Evolutionary conservation across 2,797 vertebrate genomes (phyloP).

Genomic region (Xerus rutilus): DNA sequence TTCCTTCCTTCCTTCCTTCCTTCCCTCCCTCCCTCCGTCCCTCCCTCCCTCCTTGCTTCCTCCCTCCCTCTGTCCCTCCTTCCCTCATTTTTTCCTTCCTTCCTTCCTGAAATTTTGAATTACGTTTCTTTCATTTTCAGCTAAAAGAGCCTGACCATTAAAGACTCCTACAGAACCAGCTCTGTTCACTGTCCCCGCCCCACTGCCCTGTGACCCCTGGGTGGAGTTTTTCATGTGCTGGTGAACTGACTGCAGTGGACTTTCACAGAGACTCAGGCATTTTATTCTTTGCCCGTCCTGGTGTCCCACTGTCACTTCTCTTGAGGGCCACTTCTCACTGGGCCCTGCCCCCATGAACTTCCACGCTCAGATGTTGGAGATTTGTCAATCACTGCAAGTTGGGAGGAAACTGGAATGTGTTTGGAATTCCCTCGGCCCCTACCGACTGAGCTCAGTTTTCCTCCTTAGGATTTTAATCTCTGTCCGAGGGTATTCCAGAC

Average conservation of each 20-base stretch:
- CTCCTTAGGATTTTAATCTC: background rate
- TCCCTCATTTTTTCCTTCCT: background rate
- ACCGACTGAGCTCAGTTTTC: background rate
- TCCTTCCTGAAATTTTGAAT: background rate
- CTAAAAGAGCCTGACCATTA: background rate
- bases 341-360: background rate
- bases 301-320: background rate
- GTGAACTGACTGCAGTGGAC: background rate
- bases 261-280: background rate
- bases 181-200: rapidly evolving
- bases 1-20: background rate
- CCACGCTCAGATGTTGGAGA: background rate
- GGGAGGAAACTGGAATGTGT: background rate
- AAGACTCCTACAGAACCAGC: too few relatives aligned
- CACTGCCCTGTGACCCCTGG: background rate
- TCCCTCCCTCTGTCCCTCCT: background rate
- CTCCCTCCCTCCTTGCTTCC: background rate
- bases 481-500: too few relatives aligned
- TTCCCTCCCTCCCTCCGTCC: too few relatives aligned
- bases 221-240: background rate
- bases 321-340: background rate
- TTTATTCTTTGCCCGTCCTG: background rate
- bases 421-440: too few relatives aligned
- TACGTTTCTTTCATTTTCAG: background rate
- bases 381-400: background rate